Conservation (phyloP, 2,113 vertebrate species). For the Nesoenas mayeri region DNA sequence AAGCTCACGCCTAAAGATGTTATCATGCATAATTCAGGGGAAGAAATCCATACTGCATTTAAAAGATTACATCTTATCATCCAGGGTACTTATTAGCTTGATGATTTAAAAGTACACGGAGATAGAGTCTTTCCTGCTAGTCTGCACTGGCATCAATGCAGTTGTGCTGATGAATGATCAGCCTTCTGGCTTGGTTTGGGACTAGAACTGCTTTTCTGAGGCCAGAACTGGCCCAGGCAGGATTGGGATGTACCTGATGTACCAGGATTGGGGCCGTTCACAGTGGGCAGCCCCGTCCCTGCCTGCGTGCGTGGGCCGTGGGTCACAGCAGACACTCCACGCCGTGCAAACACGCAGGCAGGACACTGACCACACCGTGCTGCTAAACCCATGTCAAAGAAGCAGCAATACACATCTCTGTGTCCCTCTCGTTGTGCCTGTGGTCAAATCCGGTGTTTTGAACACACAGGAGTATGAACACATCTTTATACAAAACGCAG, state of each 20-base stretch:
- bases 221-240: not conserved
- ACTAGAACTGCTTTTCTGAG: not conserved
- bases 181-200: not conserved
- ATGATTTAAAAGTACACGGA: constrained; percentile 36
- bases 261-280: too few species aligned
- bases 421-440: too few species aligned
- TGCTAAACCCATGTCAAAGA: too few species aligned
- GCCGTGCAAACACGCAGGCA: too few species aligned
- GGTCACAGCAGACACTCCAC: not conserved
- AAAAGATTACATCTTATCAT: constrained; percentile 70
- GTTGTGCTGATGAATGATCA: not conserved
- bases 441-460: too few species aligned
- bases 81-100: constrained; percentile 61
- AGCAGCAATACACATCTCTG: too few species aligned
- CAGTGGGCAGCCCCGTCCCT: not conserved
- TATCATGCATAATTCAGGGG: constrained; percentile 63
- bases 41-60: constrained; percentile 71
- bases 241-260: not conserved
- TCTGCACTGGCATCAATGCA: not conserved
- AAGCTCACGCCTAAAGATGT: constrained; percentile 30
- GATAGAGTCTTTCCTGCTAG: not conserved
- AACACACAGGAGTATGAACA: too few species aligned
- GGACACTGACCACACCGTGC: too few species aligned
- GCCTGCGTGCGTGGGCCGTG: fast-evolving
- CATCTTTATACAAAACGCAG: too few species aligned